Evolutionary conservation across 2,888 invertebrate genomes (phyloP).

Genomic region (Gerris lacustris): DNA sequence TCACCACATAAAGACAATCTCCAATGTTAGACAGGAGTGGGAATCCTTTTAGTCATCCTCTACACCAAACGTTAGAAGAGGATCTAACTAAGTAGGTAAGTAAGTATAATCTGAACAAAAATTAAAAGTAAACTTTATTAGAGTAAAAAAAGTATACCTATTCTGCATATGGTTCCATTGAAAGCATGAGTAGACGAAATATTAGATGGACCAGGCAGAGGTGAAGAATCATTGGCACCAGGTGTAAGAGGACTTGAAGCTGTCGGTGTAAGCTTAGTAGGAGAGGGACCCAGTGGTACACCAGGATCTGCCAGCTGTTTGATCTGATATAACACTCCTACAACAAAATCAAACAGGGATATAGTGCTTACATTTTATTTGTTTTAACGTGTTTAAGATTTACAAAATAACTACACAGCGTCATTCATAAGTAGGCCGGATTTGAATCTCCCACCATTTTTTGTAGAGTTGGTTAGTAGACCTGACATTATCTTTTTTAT

Average conservation of each 20-base stretch:
- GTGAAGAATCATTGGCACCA: constrained; percentile 37
- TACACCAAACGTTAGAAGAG: too few relatives aligned
- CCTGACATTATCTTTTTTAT: too few relatives aligned
- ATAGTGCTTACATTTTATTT: neutral
- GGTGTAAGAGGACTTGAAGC: constrained; percentile 38
- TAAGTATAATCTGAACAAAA: neutral
- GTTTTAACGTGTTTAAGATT: neutral
- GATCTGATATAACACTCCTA: constrained; percentile 77
- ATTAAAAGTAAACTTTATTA: too few relatives aligned
- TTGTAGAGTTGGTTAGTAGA: too few relatives aligned
- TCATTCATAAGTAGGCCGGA: too few relatives aligned
- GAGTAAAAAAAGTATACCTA: constrained; percentile 15
- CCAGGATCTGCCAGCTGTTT: constrained; percentile 49
- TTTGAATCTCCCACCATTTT: too few relatives aligned
- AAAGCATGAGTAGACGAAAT: constrained; percentile 16
- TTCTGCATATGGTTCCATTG: constrained; percentile 18
- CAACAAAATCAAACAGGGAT: constrained; percentile 9
- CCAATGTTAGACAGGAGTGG: too few relatives aligned
- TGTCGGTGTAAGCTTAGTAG: constrained; percentile 41
- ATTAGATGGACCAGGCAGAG: constrained; percentile 35
- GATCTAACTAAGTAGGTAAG: neutral
- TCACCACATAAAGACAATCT: too few relatives aligned
- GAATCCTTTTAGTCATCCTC: too few relatives aligned
- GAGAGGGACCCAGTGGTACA: constrained; percentile 41
- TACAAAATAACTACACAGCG: too few relatives aligned